Percentiles rank a stretch among this genome's conserved stretches.
phyloP scores from a whole-genome alignment of 2,888 invertebrate species.

The Caenorhabditis virilis region DNA sequence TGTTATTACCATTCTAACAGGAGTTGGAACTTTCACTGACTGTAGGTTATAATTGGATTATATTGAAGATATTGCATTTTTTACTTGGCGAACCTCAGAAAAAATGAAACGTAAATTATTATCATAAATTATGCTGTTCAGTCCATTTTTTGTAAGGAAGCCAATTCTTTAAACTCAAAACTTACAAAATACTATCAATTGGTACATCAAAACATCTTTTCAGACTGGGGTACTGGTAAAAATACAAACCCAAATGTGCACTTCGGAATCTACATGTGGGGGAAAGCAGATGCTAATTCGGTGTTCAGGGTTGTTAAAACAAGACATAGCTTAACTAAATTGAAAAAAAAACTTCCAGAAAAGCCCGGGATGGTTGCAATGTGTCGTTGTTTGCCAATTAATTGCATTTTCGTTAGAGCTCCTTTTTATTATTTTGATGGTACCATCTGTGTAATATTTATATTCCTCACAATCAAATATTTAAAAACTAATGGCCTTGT shows the following conservation, averaged over 20 bases:
- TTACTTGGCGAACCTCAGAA: not conserved
- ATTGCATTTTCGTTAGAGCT: conserved; percentile 36
- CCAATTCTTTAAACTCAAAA: no score
- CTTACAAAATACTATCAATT: not conserved
- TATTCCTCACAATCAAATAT: not conserved
- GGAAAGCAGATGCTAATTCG: conserved; percentile 14
- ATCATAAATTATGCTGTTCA: not conserved
- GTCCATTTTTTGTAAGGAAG: no score
- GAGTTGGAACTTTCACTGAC: conserved; percentile 31
- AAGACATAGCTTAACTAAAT: no score
- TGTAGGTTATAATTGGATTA: conserved; percentile 10
- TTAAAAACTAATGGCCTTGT: not conserved
- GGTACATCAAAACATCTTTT: not conserved
- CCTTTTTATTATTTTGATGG: conserved; percentile 17
- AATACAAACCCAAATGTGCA: conserved; percentile 1
- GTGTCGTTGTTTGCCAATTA: conserved; percentile 32
- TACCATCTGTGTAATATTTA: conserved; percentile 28
- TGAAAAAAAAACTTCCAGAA: conserved; percentile 13
- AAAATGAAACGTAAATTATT: not conserved
- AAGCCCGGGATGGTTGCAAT: conserved; percentile 30
- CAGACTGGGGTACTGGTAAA: conserved; percentile 25
- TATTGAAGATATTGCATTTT: not conserved
- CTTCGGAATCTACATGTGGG: conserved; percentile 33
- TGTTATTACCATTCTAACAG: conserved; percentile 23
- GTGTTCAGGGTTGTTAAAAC: no score